Evolutionary conservation across 1,140 invertebrate species (phyloP), one percentile per base, ranked within the genome.

Genomic region (Matsumurasca onukii): DNA sequence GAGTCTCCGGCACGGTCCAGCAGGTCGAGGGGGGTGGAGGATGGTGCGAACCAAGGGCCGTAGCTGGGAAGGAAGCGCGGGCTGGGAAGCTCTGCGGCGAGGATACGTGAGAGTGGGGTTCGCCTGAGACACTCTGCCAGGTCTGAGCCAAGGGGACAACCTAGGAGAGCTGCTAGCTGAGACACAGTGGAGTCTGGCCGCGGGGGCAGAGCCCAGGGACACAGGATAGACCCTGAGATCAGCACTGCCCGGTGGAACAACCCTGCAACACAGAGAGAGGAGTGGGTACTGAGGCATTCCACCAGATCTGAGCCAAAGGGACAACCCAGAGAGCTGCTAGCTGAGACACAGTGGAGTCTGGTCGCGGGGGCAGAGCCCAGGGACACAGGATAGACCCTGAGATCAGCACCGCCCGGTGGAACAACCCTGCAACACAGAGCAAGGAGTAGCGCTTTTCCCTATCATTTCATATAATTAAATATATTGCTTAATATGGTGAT

Each of bases 321-420:
- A 52, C 89, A 91, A 22, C 86, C 84, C 68, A 89, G 72, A 91
- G 85, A 69, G 91, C 86, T 5, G 89, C 90, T 13, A 94, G 84
- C 77, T 87, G 86, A 3, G 83, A 75, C 0, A 92, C 84, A 45
- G 92, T 83, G 30, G 86, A 82, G 61, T 89, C 85, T 0, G 92
- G 86, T 76, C 94, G 88, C 51, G 89, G 86, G 29, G 90, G 86
- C 45, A 92, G 81, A 5, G 92, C 91, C 86, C 89, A 93, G 1
- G 91, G 90, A 76, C 91, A 91, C 31, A 96, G 80, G 1, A 93
- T 91, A 0, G 94, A 93, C 2, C 95, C 94, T 74, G 92, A 94
- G 74, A 95, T 83, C 59, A 97, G 80, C 29, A 95, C 84, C 12
- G 91, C 89, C 49, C 93, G 86, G 27, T 91, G 88, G 78, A 96